These are phyloP conservation scores for Agelas oroides DNA, from an alignment of 37 sponge, comb jelly and placozoan species.

Conservation along the genomic window DNA sequence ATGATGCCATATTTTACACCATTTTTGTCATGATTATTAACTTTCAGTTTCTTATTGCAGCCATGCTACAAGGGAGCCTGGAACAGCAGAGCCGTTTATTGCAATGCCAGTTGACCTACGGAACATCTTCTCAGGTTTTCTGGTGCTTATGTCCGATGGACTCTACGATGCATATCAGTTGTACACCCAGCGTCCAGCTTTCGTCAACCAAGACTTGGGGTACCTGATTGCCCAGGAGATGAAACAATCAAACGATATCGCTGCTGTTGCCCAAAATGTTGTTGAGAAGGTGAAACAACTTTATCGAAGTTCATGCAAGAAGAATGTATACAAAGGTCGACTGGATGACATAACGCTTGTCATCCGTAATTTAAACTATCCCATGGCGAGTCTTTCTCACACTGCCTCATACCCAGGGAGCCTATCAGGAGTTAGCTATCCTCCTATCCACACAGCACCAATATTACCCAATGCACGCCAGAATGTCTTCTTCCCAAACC, in stretches of 20 bases:
- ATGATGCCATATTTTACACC: too few relatives aligned
- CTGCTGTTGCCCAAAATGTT: slow-evolving; percentile 50
- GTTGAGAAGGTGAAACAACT: slow-evolving; percentile 40
- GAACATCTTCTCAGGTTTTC: slow-evolving; percentile 48
- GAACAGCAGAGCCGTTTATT: slow-evolving; percentile 71
- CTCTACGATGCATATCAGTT: slow-evolving; percentile 63
- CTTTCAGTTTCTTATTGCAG: slow-evolving; percentile 10
- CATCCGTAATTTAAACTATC: slow-evolving; percentile 59
- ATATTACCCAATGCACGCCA: too few relatives aligned
- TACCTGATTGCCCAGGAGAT: slow-evolving; percentile 61
- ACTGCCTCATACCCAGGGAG: not conserved
- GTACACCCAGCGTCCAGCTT: slow-evolving; percentile 3
- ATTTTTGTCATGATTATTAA: too few relatives aligned
- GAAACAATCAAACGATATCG: not conserved
- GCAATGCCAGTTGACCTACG: slow-evolving; percentile 41
- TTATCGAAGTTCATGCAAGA: not conserved
- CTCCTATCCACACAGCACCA: too few relatives aligned
- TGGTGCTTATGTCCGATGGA: slow-evolving; percentile 88
- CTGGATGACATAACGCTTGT: slow-evolving; percentile 82
- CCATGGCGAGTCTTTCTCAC: not conserved
- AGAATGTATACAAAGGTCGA: not conserved
- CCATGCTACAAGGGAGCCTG: slow-evolving; percentile 63
- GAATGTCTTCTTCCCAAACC: too few relatives aligned
- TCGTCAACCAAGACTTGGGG: slow-evolving; percentile 49
- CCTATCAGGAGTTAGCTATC: too few relatives aligned